Evolutionary conservation across 2,113 vertebrate species (phyloP).

Genomic region (Myotis davidii): DNA sequence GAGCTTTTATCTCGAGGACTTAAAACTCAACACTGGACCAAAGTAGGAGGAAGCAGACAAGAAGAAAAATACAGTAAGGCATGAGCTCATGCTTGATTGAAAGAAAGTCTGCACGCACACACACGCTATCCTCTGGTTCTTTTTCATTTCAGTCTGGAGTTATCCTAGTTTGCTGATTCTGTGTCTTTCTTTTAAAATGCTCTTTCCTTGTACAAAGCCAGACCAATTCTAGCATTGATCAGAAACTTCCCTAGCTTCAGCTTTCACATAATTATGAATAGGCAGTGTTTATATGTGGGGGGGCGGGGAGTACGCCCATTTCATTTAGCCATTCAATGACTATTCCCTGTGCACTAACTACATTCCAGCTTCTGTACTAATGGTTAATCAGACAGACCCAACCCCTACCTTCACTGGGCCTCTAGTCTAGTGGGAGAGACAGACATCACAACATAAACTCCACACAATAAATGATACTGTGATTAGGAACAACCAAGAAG

Average conservation of each 20-base stretch:
- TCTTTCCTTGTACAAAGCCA: not conserved
- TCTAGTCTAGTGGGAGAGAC: not conserved
- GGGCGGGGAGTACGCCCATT: not conserved
- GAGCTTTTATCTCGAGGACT: constrained; percentile 36
- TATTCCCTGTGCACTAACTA: not conserved
- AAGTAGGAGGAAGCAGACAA: not conserved
- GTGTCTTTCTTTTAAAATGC: not conserved
- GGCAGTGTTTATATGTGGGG: not conserved
- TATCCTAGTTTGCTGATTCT: not conserved
- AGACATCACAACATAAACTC: not conserved
- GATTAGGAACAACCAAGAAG: not conserved
- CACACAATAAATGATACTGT: not conserved
- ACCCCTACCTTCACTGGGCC: not conserved
- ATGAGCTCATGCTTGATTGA: not conserved
- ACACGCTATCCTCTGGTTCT: not conserved
- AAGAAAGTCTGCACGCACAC: not conserved
- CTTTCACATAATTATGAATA: not conserved
- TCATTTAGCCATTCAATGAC: not conserved
- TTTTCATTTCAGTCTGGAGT: not conserved
- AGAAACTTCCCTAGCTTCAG: not conserved
- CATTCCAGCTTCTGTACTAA: not conserved
- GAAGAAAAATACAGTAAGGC: not conserved
- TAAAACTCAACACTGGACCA: constrained; percentile 30
- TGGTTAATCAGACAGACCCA: not conserved
- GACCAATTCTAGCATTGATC: not conserved